Evolutionary conservation across 2,888 invertebrate species (phyloP), one percentile per base, ranked within the genome.

Genomic region (Ophion slaviceki): DNA sequence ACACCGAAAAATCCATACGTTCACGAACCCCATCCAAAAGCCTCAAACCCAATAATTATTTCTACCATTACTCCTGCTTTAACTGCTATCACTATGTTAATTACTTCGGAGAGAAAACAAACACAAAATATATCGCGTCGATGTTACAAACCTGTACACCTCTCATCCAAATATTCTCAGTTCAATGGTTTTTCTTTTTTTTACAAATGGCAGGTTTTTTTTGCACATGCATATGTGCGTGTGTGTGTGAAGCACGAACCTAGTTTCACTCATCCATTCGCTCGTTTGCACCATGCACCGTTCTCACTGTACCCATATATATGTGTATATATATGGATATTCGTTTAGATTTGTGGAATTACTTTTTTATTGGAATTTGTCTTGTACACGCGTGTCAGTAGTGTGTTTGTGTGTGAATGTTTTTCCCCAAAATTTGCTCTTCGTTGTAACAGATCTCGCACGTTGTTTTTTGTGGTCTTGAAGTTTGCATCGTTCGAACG

Each of bases 81-180:
- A 84, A 83, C 68, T 68, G 79, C 62, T 80, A 84, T 85, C 85
- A 88, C 89, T 88, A 86, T 88, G 87, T 91, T 91, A 90, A 88
- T 85, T 87, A 85, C 89, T 79, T 87, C 88, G 88, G 88, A 88
- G 87, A 89, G 86, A 84, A 86, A 89, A 88, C 82, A 89, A 84
- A 85, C 88, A 85, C 87, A 87, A 90, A 90, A 90, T 88, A 87
- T 90, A 88, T 89, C 89, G 77, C 76, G 68, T 47, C 36, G 67
- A n/a, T 72, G 57, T 72, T 77, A 67, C 7, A 61, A 32, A 78
- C 79, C 71, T 80, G 81, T 86, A 83, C 67, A 78, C 57, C 64
- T 53, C 57, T 80, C 83, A 70, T 86, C 82, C 81, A 64, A 80
- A 77, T 77, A 47, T 71, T 20, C 1, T n/a, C 53, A 14, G 53